Percentiles rank a stretch among this genome's conserved stretches.
phyloP scores from a whole-genome alignment of 2,888 invertebrate species.

The Hedychridium roseum region DNA sequence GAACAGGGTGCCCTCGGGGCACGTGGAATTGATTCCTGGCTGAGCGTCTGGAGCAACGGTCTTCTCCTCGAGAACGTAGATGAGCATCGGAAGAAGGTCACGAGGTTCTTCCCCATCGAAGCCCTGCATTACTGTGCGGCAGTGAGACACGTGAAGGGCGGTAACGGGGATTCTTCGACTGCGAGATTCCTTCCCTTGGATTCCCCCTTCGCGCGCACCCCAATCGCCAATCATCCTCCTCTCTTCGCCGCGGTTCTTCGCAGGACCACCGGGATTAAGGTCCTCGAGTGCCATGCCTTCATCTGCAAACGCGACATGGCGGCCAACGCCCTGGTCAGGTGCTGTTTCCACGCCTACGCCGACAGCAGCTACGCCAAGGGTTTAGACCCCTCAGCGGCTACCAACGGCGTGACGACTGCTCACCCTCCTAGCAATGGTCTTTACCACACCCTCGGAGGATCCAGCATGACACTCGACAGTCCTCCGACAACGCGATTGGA shows the following conservation, averaged over 20 bases:
- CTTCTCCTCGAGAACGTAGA: conserved; percentile 95
- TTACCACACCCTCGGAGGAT: conserved; percentile 62
- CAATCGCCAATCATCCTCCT: conserved; percentile 93
- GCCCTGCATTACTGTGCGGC: conserved; percentile 96
- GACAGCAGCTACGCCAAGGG: conserved; percentile 90
- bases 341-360: conserved; percentile 97
- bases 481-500: conserved; percentile 64
- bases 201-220: conserved; percentile 93
- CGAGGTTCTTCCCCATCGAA: conserved; percentile 95
- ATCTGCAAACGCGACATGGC: conserved; percentile 96
- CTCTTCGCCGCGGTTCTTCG: conserved; percentile 96
- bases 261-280: conserved; percentile 95
- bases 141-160: conserved; percentile 79
- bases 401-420: conserved; percentile 47
- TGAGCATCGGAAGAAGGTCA: conserved; percentile 92
- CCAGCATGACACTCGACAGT: conserved; percentile 59
- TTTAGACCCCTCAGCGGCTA: conserved; percentile 58
- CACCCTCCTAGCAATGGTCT: conserved; percentile 51
- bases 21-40: conserved; percentile 93
- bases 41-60: conserved; percentile 97
- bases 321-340: conserved; percentile 95
- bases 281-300: conserved; percentile 98
- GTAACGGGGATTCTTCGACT: conserved; percentile 68
- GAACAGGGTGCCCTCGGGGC: conserved; percentile 90
- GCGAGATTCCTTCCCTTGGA: conserved; percentile 94